These are phyloP conservation scores for Tridacna crocea DNA, from an alignment of 2,888 invertebrate species.

Conservation along the genomic window DNA sequence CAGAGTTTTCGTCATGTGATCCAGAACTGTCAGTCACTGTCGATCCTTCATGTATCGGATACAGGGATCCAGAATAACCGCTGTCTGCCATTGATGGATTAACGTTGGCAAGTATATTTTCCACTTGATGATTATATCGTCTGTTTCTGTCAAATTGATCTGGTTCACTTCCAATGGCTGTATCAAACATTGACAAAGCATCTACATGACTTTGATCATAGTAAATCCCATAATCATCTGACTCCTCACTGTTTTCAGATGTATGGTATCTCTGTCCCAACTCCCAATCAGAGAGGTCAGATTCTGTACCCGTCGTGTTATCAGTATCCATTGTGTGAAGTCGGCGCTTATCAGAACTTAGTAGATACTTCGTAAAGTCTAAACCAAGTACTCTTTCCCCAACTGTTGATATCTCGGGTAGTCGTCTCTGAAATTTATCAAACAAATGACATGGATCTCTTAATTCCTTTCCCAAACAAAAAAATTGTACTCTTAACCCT, in stretches of 20 bases:
- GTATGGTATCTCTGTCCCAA: conserved; percentile 46
- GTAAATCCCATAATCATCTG: conserved; percentile 58
- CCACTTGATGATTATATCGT: conserved; percentile 36
- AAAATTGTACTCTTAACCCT: background rate
- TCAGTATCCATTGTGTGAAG: conserved; percentile 59
- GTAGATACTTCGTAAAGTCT: conserved; percentile 59
- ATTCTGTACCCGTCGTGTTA: conserved; percentile 61
- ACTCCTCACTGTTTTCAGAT: conserved; percentile 57
- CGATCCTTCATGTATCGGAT: conserved; percentile 62
- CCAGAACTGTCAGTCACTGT: conserved; percentile 61
- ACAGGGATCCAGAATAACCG: conserved; percentile 47
- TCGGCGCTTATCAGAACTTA: conserved; percentile 38
- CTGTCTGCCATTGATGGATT: conserved; percentile 43
- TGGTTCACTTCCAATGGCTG: conserved; percentile 39
- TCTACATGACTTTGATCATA: conserved; percentile 35
- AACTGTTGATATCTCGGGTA: conserved; percentile 18
- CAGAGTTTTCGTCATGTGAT: conserved; percentile 55
- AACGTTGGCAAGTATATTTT: conserved; percentile 35
- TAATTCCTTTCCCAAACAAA: background rate
- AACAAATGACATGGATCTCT: background rate
- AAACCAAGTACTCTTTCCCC: conserved; percentile 43
- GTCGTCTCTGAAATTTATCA: conserved; percentile 2
- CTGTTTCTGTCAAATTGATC: conserved; percentile 17
- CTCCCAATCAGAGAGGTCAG: conserved; percentile 72
- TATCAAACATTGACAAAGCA: conserved; percentile 47